Percentiles rank a stretch among this genome's conserved stretches.
These are phyloP conservation scores for Lathamus discolor DNA, from an alignment of 2,113 vertebrate species.

Conservation along the genomic window DNA sequence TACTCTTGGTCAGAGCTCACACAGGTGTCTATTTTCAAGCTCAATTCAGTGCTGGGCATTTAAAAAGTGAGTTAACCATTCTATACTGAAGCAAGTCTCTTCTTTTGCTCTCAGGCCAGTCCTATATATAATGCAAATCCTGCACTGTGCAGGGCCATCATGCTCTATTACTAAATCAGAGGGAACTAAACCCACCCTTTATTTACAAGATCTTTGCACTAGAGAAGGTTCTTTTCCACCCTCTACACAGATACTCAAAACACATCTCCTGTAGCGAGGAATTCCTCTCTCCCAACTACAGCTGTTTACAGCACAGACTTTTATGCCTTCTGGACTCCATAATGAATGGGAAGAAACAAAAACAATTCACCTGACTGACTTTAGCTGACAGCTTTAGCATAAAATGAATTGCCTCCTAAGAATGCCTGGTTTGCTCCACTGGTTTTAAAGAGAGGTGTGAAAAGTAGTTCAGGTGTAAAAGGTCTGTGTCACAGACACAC, in stretches of 20 bases:
- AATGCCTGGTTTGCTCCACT: background rate
- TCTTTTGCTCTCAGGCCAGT: background rate
- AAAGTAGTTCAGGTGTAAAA: background rate
- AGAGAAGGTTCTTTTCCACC: background rate
- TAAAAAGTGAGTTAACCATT: background rate
- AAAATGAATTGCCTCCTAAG: background rate
- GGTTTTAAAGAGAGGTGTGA: background rate
- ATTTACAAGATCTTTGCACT: background rate
- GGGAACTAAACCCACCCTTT: background rate
- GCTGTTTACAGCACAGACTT: background rate
- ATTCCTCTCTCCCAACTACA: background rate
- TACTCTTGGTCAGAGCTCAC: background rate
- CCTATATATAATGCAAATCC: background rate
- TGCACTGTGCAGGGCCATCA: background rate
- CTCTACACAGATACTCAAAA: background rate
- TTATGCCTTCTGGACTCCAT: background rate
- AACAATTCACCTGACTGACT: background rate
- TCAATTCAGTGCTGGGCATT: background rate
- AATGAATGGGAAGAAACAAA: background rate
- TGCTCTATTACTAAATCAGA: background rate
- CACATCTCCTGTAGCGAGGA: background rate
- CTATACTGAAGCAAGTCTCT: background rate
- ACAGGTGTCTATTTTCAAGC: background rate
- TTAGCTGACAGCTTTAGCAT: background rate
- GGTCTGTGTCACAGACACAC: background rate